A percentile compares a stretch with the other conserved stretches of the same genome.
These are phyloP conservation scores for Otolemur crassicaudatus DNA, from an alignment of 2,797 vertebrate genomes.

Conservation along the genomic window DNA sequence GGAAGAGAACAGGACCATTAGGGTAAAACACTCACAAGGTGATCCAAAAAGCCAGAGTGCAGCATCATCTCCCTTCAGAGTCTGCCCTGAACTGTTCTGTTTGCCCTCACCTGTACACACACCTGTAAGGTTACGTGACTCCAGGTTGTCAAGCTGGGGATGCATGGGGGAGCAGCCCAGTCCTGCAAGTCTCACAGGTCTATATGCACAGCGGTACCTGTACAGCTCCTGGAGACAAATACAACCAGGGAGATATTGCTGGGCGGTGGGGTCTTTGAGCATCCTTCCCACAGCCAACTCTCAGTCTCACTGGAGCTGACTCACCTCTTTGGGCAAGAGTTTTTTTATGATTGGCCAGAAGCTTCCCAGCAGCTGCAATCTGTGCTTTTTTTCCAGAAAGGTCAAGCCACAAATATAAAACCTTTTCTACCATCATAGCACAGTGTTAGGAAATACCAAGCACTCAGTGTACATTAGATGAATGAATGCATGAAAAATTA, in stretches of 20 bases:
- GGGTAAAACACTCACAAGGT: background rate
- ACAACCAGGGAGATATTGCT: background rate
- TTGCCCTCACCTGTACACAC: background rate
- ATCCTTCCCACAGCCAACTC: background rate
- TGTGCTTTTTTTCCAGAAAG: background rate
- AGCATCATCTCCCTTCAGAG: background rate
- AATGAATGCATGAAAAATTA: background rate
- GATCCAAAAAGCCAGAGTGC: background rate
- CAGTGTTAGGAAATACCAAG: slow-evolving; percentile 1
- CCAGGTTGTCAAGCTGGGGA: background rate
- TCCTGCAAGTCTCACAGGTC: background rate
- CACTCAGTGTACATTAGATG: background rate
- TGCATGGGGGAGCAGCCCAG: accelerated
- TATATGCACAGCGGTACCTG: background rate
- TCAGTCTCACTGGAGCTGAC: background rate
- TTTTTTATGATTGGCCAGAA: background rate
- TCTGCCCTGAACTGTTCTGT: background rate
- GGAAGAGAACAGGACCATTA: background rate
- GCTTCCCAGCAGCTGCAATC: background rate
- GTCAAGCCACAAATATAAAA: background rate
- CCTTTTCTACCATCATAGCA: background rate
- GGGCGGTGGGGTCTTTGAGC: background rate
- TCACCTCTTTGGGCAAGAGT: background rate
- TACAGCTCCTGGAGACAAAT: background rate
- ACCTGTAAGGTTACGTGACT: background rate